A percentile compares a stretch with the other conserved stretches of the same genome.
Conservation (phyloP, 2,888 invertebrate species). For the Clunio marinus region DNA sequence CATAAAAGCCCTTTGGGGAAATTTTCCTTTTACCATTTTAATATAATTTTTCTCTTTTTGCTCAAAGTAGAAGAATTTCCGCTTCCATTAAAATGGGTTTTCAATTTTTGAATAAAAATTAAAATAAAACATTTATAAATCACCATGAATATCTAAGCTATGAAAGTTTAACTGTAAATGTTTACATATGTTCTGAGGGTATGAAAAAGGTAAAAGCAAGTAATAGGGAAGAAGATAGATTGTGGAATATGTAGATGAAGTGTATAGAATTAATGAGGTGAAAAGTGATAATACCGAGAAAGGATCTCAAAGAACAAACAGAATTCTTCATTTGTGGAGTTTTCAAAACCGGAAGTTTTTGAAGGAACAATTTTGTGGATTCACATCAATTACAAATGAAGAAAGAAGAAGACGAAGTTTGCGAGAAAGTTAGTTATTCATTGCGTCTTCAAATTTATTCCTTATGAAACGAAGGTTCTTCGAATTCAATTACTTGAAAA, state of each 20-base stretch:
- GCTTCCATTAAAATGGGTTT: not conserved
- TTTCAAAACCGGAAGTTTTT: not conserved
- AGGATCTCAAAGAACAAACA: not conserved
- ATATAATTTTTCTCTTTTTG: too few relatives aligned
- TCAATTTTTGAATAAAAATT: constrained; percentile 14
- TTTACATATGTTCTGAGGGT: constrained; percentile 30
- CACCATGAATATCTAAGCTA: constrained; percentile 24
- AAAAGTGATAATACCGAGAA: constrained; percentile 37
- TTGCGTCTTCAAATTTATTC: not conserved
- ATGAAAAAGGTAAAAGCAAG: not conserved
- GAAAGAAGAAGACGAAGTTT: not conserved
- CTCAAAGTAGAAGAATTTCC: too few relatives aligned
- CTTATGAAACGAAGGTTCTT: not conserved
- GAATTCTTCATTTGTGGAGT: not conserved
- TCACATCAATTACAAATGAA: not conserved
- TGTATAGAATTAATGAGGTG: constrained; percentile 36
- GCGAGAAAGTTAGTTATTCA: not conserved
- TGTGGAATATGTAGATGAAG: constrained; percentile 29
- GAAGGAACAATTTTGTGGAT: not conserved
- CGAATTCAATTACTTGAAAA: constrained; percentile 30
- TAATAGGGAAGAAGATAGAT: not conserved
- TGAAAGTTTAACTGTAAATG: constrained; percentile 4
- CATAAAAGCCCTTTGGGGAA: too few relatives aligned
- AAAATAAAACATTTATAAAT: constrained; percentile 12
- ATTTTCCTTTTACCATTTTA: too few relatives aligned